Base-by-base conservation (phyloP, 2,888 invertebrate species). In the Tenthredo notha region DNA sequence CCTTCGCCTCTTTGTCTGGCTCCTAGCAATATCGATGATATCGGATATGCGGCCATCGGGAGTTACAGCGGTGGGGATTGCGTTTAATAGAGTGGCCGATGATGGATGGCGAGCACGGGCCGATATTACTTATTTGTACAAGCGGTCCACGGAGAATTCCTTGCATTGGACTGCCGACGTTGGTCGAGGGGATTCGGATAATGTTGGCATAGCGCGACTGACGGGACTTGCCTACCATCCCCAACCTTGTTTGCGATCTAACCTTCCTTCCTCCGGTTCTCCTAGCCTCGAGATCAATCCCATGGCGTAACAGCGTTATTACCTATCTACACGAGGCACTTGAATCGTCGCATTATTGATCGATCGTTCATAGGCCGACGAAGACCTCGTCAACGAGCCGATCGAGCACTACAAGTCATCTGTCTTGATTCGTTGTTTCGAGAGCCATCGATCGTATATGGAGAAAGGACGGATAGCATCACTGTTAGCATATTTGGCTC, bases 71-170 rank as follows among this genome's bases (percentile, higher is more conserved):
- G 72, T 50, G 77, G 85, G 85, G 78, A 65, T 77, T 43, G 58
- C 77, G 90, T 90, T 91, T 91, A 91, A 91, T 91, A 91, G 91
- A 91, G 89, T 89, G 90, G 89, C 88, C 89, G 90, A 89, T 91
- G 91, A 91, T 91, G 91, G 91, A 91, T 91, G 91, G 90, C 87
- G 86, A 72, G 80, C 80, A 80, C 83, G 82, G 89, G 90, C 90
- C 91, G 91, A 91, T 91, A 91, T 90, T 88, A 89, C 89, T 89
- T 89, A 88, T 90, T 88, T 88, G 87, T 86, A 77, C 78, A 80
- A 80, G 58, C 80, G 80, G 80, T 80, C 80, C 80, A 33, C 80
- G 21, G 80, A 80, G 80, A 61, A 80, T 80, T 80, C 61, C 80
- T 58, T 40, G 61, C 80, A 80, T 80, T 80, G 58, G 80, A 80